Conservation (phyloP, 2,797 vertebrate genomes). For the Capromys pilorides region DNA sequence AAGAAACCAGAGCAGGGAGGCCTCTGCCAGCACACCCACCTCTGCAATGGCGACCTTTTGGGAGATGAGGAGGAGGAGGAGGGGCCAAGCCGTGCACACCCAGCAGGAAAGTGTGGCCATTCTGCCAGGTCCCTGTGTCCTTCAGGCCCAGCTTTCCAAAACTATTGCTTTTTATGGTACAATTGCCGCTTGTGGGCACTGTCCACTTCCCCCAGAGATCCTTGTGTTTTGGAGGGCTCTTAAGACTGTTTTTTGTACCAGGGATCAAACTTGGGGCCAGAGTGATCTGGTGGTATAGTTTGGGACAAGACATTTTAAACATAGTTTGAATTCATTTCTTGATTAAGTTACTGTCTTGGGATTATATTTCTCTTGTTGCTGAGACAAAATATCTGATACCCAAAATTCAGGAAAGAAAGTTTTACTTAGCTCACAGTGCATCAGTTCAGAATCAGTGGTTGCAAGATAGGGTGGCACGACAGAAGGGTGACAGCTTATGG, state of each 20-base stretch:
- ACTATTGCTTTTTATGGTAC: not conserved
- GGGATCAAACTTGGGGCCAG: not conserved
- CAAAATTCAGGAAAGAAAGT: too few relatives aligned
- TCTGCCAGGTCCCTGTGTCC: not conserved
- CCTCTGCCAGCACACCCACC: not conserved
- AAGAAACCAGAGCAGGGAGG: not conserved
- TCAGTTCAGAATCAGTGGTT: too few relatives aligned
- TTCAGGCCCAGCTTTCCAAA: not conserved
- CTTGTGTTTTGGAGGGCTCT: not conserved
- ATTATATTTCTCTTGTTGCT: too few relatives aligned
- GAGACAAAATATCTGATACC: too few relatives aligned
- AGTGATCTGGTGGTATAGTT: not conserved
- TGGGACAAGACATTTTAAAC: not conserved
- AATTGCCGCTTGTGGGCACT: not conserved
- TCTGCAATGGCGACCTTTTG: not conserved
- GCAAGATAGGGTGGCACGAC: too few relatives aligned
- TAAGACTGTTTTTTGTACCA: too few relatives aligned
- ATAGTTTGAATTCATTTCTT: not conserved
- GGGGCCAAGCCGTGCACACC: not conserved
- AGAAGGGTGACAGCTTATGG: too few relatives aligned
- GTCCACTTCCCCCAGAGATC: not conserved
- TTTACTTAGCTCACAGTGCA: too few relatives aligned
- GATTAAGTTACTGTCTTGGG: not conserved
- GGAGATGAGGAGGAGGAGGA: rapidly evolving
- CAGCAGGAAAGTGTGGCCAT: not conserved